Base-by-base conservation (phyloP, 2,888 invertebrate species). In the Plemyria rubiginata region DNA sequence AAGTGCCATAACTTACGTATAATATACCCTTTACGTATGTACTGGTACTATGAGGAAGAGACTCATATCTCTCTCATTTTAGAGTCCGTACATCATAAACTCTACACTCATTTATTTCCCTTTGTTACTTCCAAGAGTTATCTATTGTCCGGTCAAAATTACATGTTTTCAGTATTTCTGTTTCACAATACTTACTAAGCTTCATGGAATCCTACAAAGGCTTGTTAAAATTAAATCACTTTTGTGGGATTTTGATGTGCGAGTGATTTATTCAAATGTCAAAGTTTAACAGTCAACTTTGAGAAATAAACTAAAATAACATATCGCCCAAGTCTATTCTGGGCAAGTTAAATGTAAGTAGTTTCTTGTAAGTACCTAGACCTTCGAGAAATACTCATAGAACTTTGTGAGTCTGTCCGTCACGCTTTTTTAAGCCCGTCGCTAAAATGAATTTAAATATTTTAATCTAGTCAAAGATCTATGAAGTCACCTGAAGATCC, bases 131-230 rank as follows among this genome's bases (percentile, higher is more conserved):
- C 13, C 11, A 13, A 11, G 4, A 59, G 65, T 59, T 54, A 29
- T 60, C 62, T 60, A 68, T 68, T 70, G 66, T 68, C 29, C 45
- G 45, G 58, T 66, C 66, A 61, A 48, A 68, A 54, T 59, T 52
- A 51, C 28, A 58, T 57, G 54, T 66, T 55, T 59, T 36, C n/a
- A 50, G 58, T 66, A 66, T 60, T 65, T 61, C 60, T 54, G 38
- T 52, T 58, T 32, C 28, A 43, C 46, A 45, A 51, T 62, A 46
- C 58, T 46, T 62, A 46, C 58, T 46, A 48, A 49, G 11, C 61
- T 60, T 62, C 22, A 55, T 38, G 55, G 55, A 46, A 36, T 55
- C n/a, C 13, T 28, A 52, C 59, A 55, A 59, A 52, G 41, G 52
- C 54, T 36, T 41, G 51, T 63, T 55, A 51, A 62, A 62, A 54